These are phyloP conservation scores for Cuniculus paca DNA, from an alignment of 2,797 vertebrate genomes.

Conservation along the genomic window DNA sequence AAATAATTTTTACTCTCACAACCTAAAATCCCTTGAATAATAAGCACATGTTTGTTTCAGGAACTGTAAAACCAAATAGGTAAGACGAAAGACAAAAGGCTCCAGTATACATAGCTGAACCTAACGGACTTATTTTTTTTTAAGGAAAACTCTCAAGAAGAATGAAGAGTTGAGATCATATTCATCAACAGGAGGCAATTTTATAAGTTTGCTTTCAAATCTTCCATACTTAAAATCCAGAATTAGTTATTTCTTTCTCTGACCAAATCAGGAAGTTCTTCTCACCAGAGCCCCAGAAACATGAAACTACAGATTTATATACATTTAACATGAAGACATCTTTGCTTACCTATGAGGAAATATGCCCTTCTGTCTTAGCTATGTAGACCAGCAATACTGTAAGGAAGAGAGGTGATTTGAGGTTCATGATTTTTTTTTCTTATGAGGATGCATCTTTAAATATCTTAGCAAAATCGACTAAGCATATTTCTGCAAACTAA, in stretches of 20 bases:
- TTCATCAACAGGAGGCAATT: background rate
- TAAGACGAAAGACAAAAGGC: background rate
- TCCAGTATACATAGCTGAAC: background rate
- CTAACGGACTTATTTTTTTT: constrained; percentile 28
- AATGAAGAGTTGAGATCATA: constrained; percentile 25
- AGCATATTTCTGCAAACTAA: background rate
- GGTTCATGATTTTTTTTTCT: background rate
- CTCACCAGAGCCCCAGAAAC: background rate
- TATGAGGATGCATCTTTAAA: background rate
- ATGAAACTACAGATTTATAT: background rate
- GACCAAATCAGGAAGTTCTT: background rate
- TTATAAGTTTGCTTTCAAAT: background rate
- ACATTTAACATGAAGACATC: background rate
- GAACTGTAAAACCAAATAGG: background rate
- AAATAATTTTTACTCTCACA: background rate
- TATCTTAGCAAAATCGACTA: background rate
- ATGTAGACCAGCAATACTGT: background rate
- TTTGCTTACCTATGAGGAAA: background rate
- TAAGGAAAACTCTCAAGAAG: background rate
- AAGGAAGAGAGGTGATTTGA: background rate
- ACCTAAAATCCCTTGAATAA: background rate
- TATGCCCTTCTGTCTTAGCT: background rate
- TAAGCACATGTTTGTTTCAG: background rate
- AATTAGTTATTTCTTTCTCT: background rate
- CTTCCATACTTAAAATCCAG: background rate